These are phyloP conservation scores for Drosophila sulfurigaster DNA, from an alignment of 1,140 invertebrate genomes.

Conservation along the genomic window DNA sequence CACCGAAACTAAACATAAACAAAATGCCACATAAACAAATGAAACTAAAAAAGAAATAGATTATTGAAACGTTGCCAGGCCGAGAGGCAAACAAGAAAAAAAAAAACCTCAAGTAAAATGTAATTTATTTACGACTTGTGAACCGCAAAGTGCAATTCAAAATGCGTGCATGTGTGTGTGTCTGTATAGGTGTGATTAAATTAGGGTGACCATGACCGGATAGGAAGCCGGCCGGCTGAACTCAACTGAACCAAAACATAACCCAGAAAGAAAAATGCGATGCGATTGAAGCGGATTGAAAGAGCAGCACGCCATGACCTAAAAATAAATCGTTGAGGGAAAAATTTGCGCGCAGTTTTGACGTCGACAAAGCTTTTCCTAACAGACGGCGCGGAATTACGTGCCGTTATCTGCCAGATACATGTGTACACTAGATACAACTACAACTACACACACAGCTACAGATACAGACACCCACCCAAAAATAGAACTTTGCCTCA, in stretches of 20 bases:
- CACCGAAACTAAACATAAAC: conserved; percentile 64
- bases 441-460: conserved; percentile 29
- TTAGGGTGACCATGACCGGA: conserved; percentile 37
- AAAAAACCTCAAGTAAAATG: conserved; percentile 22
- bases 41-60: neutral
- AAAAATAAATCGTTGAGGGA: conserved; percentile 63
- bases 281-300: conserved; percentile 27
- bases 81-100: neutral
- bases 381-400: conserved; percentile 69
- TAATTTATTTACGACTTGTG: conserved; percentile 31
- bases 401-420: conserved; percentile 61
- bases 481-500: conserved; percentile 82
- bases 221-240: conserved; percentile 12
- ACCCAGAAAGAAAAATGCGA: conserved; percentile 31
- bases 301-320: conserved; percentile 70
- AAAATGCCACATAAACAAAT: conserved; percentile 66
- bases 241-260: conserved; percentile 32
- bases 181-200: neutral
- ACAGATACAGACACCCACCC: conserved; percentile 42
- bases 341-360: conserved; percentile 42
- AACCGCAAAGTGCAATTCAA: conserved; percentile 31
- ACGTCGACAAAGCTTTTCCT: conserved; percentile 65
- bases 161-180: conserved; percentile 3
- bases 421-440: conserved; percentile 24
- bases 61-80: conserved; percentile 44